These are phyloP conservation scores for Furnarius figulus DNA, from an alignment of 2,113 vertebrate species.

Conservation along the genomic window DNA sequence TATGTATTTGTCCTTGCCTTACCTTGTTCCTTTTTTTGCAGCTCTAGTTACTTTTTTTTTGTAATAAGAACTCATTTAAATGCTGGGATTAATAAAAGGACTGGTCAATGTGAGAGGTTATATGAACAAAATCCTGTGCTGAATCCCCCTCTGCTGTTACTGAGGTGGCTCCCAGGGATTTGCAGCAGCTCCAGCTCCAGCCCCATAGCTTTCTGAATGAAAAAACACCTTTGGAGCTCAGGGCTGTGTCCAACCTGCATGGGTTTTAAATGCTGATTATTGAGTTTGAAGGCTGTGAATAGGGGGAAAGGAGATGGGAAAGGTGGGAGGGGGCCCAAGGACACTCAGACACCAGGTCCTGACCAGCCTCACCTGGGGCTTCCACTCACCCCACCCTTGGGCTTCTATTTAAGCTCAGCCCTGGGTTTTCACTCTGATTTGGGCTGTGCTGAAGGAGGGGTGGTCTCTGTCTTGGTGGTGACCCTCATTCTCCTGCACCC, in stretches of 20 bases:
- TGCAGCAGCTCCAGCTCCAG: background rate
- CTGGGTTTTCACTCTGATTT: fast-evolving
- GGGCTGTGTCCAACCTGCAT: background rate
- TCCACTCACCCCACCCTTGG: background rate
- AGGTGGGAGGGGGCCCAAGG: fast-evolving
- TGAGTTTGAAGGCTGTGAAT: background rate
- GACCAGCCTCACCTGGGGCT: background rate
- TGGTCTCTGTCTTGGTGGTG: fast-evolving
- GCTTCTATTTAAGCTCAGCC: background rate
- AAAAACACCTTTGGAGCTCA: background rate
- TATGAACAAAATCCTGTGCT: background rate
- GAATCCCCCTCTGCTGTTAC: background rate
- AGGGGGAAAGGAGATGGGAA: background rate
- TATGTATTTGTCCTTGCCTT: constrained; percentile 70
- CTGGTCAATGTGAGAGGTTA: constrained; percentile 21
- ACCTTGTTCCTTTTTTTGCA: constrained; percentile 44
- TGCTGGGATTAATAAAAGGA: constrained; percentile 27
- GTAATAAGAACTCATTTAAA: constrained; percentile 26
- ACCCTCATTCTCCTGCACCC: fast-evolving
- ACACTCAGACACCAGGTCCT: background rate
- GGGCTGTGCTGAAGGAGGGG: fast-evolving
- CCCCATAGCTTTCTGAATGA: background rate
- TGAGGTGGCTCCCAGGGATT: background rate
- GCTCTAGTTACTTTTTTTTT: constrained; percentile 20
- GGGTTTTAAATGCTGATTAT: background rate